Evolutionary conservation across 2,113 vertebrate genomes (phyloP), one percentile per base, ranked within the genome.

Genomic region (Anser cygnoides): DNA sequence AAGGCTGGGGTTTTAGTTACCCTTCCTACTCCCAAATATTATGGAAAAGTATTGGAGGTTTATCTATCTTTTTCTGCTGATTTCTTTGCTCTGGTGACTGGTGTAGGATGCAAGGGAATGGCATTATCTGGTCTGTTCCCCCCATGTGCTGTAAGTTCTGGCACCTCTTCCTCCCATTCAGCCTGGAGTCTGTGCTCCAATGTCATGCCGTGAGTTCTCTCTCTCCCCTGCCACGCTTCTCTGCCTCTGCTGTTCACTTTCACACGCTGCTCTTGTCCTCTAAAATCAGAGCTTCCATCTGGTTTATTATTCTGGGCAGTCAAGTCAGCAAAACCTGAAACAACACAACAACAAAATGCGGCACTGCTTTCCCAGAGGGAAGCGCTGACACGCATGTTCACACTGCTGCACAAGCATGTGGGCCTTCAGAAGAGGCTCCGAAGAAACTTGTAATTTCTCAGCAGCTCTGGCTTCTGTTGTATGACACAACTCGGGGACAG

Each of bases 321-420:
- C 37, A 89, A 58, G 67, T 78, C 92, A 90, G 82, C 93, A 95
- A 91, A 96, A 96, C 50, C 71, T 84, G 58, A 96, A 95, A 77
- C 44, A 83, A 83, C 78, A 73, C 65, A 92, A 49, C 57, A 82
- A 78, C 65, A 63, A 88, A 94, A 84, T 43, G 28, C 2, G 1
- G 20, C 1, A 5, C 49, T 89, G 62, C 71, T 9, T 95, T 80
- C 50, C 88, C 68, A 66, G 84, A 91, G 92, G 70, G 84, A 93
- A 62, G 71, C 41, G 87, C 54, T 90, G 65, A 92, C 66, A 23
- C 63, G 44, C 13, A 10, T 50, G 68, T 93, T 96, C 78, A 59
- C 92, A n/a, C 55, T 52, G 25, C 79, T 92, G 63, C 44, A 41
- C 2, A 19, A 81, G 68, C 31, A 66, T 84, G 65, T 59, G 21